Evolutionary conservation across 2,797 vertebrate species (phyloP).

Genomic region (Mycteria americana): DNA sequence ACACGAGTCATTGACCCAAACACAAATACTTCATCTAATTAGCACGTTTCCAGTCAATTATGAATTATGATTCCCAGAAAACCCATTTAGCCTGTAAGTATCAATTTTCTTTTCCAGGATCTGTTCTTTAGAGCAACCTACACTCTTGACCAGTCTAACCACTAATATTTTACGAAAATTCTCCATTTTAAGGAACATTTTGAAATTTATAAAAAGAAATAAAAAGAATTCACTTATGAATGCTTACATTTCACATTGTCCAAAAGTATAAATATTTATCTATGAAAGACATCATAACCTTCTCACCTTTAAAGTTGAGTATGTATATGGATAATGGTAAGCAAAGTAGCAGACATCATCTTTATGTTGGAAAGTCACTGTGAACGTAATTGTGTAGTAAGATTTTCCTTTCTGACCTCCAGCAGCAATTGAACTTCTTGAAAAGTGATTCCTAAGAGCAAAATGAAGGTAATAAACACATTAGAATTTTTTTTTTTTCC

Average conservation of each 20-base stretch:
- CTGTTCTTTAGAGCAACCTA: not conserved
- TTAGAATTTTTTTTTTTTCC: not conserved
- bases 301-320: constrained; percentile 92
- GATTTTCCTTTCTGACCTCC: constrained; percentile 98
- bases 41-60: not conserved
- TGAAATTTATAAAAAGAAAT: not conserved
- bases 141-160: not conserved
- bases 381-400: constrained; percentile 95
- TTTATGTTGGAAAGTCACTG: constrained; percentile 89
- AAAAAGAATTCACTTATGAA: not conserved
- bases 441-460: constrained; percentile 90
- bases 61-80: not conserved
- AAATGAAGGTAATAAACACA: not conserved
- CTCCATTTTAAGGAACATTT: not conserved
- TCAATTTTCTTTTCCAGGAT: not conserved
- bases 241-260: not conserved
- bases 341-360: constrained; percentile 99
- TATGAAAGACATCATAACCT: not conserved
- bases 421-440: constrained; percentile 92
- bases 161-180: not conserved
- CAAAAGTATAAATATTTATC: not conserved
- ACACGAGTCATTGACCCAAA: not conserved
- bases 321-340: constrained; percentile 98
- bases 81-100: not conserved
- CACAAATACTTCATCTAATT: not conserved